Base-by-base conservation (phyloP, 2,888 invertebrate species). In the Antitype chi region DNA sequence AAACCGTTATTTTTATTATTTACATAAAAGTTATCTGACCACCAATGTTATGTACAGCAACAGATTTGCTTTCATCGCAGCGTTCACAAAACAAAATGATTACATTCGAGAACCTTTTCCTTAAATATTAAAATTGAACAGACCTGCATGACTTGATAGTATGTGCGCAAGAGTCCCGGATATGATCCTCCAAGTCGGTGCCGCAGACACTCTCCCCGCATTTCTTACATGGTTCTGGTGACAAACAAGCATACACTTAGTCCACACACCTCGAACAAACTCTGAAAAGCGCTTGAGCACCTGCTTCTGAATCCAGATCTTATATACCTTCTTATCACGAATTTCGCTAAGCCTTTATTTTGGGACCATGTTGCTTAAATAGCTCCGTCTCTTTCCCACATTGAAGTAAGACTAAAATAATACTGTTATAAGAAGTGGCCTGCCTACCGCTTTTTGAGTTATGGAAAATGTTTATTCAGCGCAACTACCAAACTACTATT, bases 131-230 rank as follows among this genome's bases (percentile, higher is more conserved):
- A 74, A 74, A 59, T 32, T 32, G 9, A 64, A 64, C 59, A 69
- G 94, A 98, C 92, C 97, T 96, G 95, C 98, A 98, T 2, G 97
- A 92, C 86, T 97, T 93, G 85, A 97, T 94, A 23, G 97, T 97
- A 85, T 96, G 95, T 0, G 95, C 95, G 88, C 97, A 97, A 0
- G 96, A 95, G 87, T 97, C 96, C 38, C 97, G 91, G 88, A 97
- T 92, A 89, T 97, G 97, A 79, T 95, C 95, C 63, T 95, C 95
- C 80, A 97, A 83, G 86, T 97, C 97, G 0, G 96, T 94, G 0
- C 96, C 96, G 83, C 96, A 95, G 9, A 97, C 95, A 59, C 92
- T 94, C 85, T 97, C 96, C 0, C 96, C 95, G 75, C 97, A 97
- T 80, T 95, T 94, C 89, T 94, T 92, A 90, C 97, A 97, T 1